phyloP scores from a whole-genome alignment of 1,140 invertebrate genomes.

The Leptinotarsa defecta region DNA sequence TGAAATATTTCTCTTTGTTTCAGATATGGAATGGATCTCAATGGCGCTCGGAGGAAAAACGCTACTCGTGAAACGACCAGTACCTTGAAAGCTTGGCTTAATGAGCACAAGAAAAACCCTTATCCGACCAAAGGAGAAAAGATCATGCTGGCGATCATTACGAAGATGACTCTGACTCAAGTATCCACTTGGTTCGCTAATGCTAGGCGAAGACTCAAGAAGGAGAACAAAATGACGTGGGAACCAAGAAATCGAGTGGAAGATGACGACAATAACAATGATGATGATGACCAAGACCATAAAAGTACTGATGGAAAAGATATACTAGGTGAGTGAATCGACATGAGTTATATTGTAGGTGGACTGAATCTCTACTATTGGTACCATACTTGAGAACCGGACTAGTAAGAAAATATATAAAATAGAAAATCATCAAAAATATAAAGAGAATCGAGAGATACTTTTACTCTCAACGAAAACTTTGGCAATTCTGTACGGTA shows the following conservation, averaged over 20 bases:
- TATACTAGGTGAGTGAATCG: slow-evolving; percentile 66
- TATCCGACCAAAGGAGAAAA: slow-evolving; percentile 99
- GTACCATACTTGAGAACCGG: too few relatives aligned
- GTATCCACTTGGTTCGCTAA: slow-evolving; percentile 99
- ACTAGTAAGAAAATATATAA: too few relatives aligned
- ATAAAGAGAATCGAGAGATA: too few relatives aligned
- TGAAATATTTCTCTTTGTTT: slow-evolving; percentile 51
- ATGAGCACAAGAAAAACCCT: slow-evolving; percentile 98
- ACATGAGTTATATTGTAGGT: too few relatives aligned
- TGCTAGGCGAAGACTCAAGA: slow-evolving; percentile 91
- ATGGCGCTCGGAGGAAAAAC: slow-evolving; percentile 91
- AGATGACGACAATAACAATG: slow-evolving; percentile 86
- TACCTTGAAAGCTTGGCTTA: slow-evolving; percentile 96
- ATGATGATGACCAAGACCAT: slow-evolving; percentile 70
- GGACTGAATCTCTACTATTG: too few relatives aligned
- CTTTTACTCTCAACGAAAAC: too few relatives aligned
- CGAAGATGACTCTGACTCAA: slow-evolving; percentile 98
- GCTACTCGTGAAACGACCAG: slow-evolving; percentile 96
- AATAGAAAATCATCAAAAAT: too few relatives aligned
- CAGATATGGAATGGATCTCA: slow-evolving; percentile 90
- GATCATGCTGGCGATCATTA: slow-evolving; percentile 98
- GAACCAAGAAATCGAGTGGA: slow-evolving; percentile 88
- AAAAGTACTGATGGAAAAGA: slow-evolving; percentile 84
- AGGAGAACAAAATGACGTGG: slow-evolving; percentile 99
- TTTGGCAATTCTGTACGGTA: too few relatives aligned